phyloP scores from a whole-genome alignment of 2,888 invertebrate species.

The Brachypterus glaber region DNA sequence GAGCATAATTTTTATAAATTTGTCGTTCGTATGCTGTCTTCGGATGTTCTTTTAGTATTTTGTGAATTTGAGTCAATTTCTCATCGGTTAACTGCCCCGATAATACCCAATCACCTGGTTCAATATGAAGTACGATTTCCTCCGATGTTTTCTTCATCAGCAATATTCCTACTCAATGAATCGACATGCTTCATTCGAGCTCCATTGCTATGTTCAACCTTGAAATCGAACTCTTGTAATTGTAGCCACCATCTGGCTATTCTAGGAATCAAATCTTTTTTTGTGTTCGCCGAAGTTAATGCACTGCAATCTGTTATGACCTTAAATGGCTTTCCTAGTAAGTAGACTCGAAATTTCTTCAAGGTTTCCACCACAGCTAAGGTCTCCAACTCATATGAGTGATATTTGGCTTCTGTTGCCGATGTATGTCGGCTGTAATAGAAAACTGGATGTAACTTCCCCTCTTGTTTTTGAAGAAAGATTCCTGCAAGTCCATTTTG shows the following conservation, averaged over 20 bases:
- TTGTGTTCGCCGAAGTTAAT: conserved; percentile 23
- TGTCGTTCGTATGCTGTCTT: conserved; percentile 14
- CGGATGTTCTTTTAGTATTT: conserved; percentile 16
- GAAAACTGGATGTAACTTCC: conserved; percentile 24
- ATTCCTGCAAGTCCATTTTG: conserved; percentile 25
- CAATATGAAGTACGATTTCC: conserved; percentile 14
- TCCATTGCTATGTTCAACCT: conserved; percentile 20
- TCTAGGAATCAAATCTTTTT: conserved; percentile 27
- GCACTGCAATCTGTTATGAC: conserved; percentile 32
- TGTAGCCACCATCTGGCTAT: conserved; percentile 26
- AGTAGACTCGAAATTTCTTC: conserved; percentile 30
- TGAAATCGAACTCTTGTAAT: conserved; percentile 20
- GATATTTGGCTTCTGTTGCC: conserved; percentile 28
- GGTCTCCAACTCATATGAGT: conserved; percentile 33
- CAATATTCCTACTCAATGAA: conserved; percentile 23
- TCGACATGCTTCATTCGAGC: conserved; percentile 21
- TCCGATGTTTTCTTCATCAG: conserved; percentile 10
- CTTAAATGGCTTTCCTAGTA: conserved; percentile 27
- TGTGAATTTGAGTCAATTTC: conserved; percentile 15
- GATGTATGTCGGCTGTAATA: conserved; percentile 31
- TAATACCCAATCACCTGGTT: conserved; percentile 22
- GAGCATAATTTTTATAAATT: conserved; percentile 15
- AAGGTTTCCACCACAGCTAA: conserved; percentile 32
- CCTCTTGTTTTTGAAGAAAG: conserved; percentile 24
- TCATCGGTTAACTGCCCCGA: conserved; percentile 21